A percentile compares a stretch with the other conserved stretches of the same genome.
phyloP scores from a whole-genome alignment of 2,797 vertebrate species.

The Spheniscus humboldti region DNA sequence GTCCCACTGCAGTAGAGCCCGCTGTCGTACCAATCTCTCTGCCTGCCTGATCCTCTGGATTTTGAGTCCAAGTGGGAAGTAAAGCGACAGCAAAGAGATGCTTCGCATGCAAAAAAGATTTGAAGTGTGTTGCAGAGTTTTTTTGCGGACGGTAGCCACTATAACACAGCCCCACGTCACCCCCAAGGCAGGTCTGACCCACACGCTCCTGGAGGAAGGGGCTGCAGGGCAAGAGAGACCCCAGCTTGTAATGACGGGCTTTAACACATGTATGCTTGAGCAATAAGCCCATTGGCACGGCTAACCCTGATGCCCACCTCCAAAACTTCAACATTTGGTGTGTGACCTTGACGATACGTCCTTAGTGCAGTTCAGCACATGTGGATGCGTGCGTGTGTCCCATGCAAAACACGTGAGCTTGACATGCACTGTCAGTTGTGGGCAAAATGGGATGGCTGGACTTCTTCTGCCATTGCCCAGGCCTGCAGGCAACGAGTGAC shows the following conservation, averaged over 20 bases:
- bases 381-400: not conserved
- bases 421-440: fast-evolving
- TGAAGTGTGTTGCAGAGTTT: not conserved
- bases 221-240: not conserved
- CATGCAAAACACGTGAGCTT: not conserved
- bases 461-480: not conserved
- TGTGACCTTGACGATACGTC: not conserved
- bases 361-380: not conserved
- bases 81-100: not conserved
- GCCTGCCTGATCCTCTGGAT: not conserved
- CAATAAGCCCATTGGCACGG: not conserved
- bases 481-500: not conserved
- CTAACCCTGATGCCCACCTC: not conserved
- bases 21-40: not conserved
- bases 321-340: not conserved
- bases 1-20: not conserved
- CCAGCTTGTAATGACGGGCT: not conserved
- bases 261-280: not conserved
- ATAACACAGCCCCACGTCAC: not conserved
- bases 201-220: not conserved
- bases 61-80: not conserved
- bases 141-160: not conserved
- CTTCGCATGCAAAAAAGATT: not conserved
- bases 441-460: not conserved
- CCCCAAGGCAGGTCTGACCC: not conserved